Evolutionary conservation across 2,113 vertebrate genomes (phyloP), one percentile per base, ranked within the genome.

Genomic region (Istiophorus platypterus): DNA sequence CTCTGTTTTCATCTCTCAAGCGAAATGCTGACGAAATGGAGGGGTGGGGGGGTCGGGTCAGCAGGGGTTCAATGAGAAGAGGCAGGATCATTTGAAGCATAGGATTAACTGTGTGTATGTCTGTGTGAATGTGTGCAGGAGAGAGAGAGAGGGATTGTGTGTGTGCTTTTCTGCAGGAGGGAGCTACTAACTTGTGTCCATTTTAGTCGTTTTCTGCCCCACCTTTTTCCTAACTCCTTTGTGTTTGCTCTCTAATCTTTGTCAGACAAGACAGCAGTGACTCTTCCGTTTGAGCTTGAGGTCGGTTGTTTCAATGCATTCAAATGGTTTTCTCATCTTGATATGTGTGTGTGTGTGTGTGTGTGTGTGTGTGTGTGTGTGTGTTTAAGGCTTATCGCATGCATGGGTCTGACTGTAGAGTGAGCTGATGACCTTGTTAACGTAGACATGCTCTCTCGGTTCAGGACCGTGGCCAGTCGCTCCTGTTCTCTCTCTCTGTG

Each of bases 381-480:
- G 12, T 54, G 5, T 80, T 74, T 10, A 73, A 65, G 64, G 69
- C 34, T 64, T 31, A 37, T 54, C 11, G 1, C 47, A 11, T 24
- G 22, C 34, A 45, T 72, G 61, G 57, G 72, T 47, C 54, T 64
- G 69, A 73, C 58, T 62, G 52, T n/a, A 42, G 52, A 61, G 37
- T 81, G 72, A 76, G 61, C 49, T 58, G 73, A 20, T 79, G 64
- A 81, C 81, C 62, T 71, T 29, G 64, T 24, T 82, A 72, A 82
- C 78, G 20, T 42, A 78, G 69, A 80, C 12, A 54, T 14, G 0
- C 39, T 77, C 39, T 45, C 63, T 78, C 31, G 51, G 54, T 84
- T 76, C 80, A 87, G 82, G 66, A 89, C 82, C 67, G 82, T 27
- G 83, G 86, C 88, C 84, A 90, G 90, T 86, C 5, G 29, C 76